These are phyloP conservation scores for Lepidurus arcticus DNA, from an alignment of 1,140 invertebrate genomes.

Conservation along the genomic window DNA sequence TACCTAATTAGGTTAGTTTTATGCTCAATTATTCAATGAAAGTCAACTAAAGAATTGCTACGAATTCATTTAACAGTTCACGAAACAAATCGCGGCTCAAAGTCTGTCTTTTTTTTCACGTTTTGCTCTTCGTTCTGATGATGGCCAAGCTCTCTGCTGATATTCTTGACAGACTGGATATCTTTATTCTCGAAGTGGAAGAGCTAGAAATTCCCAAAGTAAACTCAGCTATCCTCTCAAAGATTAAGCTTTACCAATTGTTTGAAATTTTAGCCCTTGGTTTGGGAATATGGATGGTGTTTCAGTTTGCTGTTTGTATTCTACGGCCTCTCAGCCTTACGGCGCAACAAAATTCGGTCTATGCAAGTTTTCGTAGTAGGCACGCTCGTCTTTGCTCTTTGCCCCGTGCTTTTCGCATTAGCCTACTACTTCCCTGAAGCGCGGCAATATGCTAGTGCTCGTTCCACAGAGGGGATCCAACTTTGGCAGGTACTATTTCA, in stretches of 20 bases:
- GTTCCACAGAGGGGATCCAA: slow-evolving; percentile 59
- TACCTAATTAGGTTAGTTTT: slow-evolving; percentile 79
- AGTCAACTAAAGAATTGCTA: background rate
- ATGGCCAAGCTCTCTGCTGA: slow-evolving; percentile 83
- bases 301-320: slow-evolving; percentile 76
- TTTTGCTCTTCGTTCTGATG: slow-evolving; percentile 82
- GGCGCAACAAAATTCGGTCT: slow-evolving; percentile 69
- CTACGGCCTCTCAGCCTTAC: slow-evolving; percentile 75
- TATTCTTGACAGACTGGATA: slow-evolving; percentile 82
- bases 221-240: slow-evolving; percentile 35
- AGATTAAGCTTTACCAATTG: background rate
- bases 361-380: slow-evolving; percentile 78
- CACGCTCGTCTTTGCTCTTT: slow-evolving; percentile 67
- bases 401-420: slow-evolving; percentile 73
- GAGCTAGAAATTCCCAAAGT: slow-evolving; percentile 86
- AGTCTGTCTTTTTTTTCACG: slow-evolving; percentile 88
- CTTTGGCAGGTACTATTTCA: slow-evolving; percentile 65
- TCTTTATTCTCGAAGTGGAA: slow-evolving; percentile 90
- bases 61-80: slow-evolving; percentile 62
- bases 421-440: slow-evolving; percentile 77
- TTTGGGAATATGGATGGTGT: slow-evolving; percentile 94
- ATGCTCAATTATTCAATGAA: slow-evolving; percentile 23
- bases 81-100: slow-evolving; percentile 85
- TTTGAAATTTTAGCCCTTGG: slow-evolving; percentile 58
- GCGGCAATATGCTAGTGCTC: slow-evolving; percentile 66